These are phyloP conservation scores for Epicampocera succincta DNA, from an alignment of 2,888 invertebrate genomes.

Conservation along the genomic window DNA sequence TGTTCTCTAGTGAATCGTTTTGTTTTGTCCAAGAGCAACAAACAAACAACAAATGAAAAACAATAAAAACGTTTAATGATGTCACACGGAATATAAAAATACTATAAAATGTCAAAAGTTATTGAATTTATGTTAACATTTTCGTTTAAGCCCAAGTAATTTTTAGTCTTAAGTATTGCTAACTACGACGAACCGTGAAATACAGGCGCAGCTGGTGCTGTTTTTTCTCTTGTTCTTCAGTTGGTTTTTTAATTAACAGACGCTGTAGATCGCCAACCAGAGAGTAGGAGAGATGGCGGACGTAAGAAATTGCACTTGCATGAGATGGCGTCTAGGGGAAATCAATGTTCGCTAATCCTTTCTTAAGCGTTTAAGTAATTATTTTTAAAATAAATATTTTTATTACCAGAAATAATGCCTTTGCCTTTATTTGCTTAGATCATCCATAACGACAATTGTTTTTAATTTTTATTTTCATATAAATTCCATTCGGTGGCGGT, in stretches of 20 bases:
- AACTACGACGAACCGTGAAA: constrained; percentile 34
- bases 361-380: constrained; percentile 40
- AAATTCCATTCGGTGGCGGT: constrained; percentile 37
- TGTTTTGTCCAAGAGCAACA: constrained; percentile 63
- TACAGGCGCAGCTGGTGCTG: constrained; percentile 48
- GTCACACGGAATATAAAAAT: constrained; percentile 72
- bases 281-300: neutral
- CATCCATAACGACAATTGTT: constrained; percentile 37
- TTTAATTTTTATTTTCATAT: constrained; percentile 26
- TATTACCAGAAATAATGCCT: constrained; percentile 18
- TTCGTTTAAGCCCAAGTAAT: constrained; percentile 47
- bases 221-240: neutral
- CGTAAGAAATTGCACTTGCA: neutral
- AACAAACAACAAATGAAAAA: constrained; percentile 66
- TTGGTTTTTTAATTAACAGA: neutral
- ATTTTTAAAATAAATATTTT: constrained; percentile 40
- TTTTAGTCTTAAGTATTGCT: constrained; percentile 25
- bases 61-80: constrained; percentile 72
- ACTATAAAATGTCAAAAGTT: constrained; percentile 73
- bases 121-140: constrained; percentile 72
- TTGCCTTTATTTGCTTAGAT: constrained; percentile 6
- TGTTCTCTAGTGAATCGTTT: constrained; percentile 48
- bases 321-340: constrained; percentile 27
- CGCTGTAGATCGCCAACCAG: neutral
- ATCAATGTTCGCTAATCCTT: constrained; percentile 42